Base-by-base conservation (phyloP, 2,113 vertebrate species). In the Apteryx mantelli region DNA sequence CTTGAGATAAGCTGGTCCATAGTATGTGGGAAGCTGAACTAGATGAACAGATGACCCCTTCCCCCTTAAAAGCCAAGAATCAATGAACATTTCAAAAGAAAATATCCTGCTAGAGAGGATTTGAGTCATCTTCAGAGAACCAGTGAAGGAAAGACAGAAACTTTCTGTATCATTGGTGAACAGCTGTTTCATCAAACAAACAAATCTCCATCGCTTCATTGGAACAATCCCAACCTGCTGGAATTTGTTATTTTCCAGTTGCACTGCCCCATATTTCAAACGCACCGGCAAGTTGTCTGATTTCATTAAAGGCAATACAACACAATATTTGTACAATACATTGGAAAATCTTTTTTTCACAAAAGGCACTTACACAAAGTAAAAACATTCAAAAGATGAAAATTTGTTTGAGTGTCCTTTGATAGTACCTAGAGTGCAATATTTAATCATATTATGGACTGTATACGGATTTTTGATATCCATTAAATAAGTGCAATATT, bases 141-240 rank as follows among this genome's bases (percentile, higher is more conserved):
- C 15, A 85, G 74, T 74, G 84, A 60, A 92, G 28, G 44, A 58
- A 90, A 69, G 61, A 71, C 48, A 76, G 56, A 89, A 86, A 68
- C 8, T 40, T 82, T 88, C 86, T 73, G 20, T 86, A 65, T 52
- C 61, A 19, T 32, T 76, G 19, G 38, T 79, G 79, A 91, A 92
- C 86, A 93, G 53, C 53, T 95, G 78, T 94, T 96, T 91, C 85
- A 89, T 86, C 58, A 68, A 94, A 81, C 66, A 89, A 92, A 91
- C 65, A 96, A 75, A 87, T 89, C 79, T 86, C 91, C 86, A 88
- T 95, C 70, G 50, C 82, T 91, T 88, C 73, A 56, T 61, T 66
- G 75, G 46, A 94, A 94, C 40, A 77, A 74, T 60, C 48, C 91
- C 82, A 92, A 77, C 64, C 76, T 95, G 74, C 44, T 69, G 84